Conservation (phyloP, 2,797 vertebrate species). For the Epinephelus coioides region DNA sequence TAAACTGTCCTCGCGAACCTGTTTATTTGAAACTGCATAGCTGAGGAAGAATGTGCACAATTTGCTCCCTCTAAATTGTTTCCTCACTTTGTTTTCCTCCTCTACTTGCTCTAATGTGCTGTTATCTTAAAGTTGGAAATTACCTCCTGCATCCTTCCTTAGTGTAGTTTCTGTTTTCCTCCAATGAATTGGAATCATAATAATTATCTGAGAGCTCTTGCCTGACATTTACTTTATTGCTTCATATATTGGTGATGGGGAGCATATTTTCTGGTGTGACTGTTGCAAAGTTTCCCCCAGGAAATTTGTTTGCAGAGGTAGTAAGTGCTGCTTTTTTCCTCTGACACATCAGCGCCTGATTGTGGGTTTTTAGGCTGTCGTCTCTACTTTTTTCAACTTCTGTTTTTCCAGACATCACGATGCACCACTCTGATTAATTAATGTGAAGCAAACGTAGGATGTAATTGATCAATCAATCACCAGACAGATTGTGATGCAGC, state of each 20-base stretch:
- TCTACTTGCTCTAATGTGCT: background rate
- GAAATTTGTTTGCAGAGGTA: background rate
- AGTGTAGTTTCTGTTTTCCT: slow-evolving; percentile 10
- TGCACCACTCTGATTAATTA: background rate
- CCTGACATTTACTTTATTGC: slow-evolving; percentile 27
- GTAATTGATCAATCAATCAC: slow-evolving; percentile 1
- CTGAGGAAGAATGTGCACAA: slow-evolving; percentile 1
- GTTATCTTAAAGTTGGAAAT: slow-evolving; percentile 38
- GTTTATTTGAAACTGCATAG: slow-evolving; percentile 16
- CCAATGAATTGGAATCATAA: slow-evolving; percentile 13
- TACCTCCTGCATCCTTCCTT: background rate
- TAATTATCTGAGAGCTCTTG: background rate
- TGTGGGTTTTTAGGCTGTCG: background rate
- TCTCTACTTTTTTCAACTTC: background rate
- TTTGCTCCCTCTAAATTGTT: background rate
- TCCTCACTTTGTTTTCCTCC: slow-evolving; percentile 2
- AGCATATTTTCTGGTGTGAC: slow-evolving; percentile 7
- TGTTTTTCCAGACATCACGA: background rate
- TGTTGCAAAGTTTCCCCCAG: background rate
- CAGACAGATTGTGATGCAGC: background rate
- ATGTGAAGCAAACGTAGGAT: background rate
- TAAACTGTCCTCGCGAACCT: background rate
- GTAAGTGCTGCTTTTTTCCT: background rate
- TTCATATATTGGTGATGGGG: background rate
- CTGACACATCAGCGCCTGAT: background rate